A percentile compares a stretch with the other conserved stretches of the same genome.
These are phyloP conservation scores for Gila robusta DNA, from an alignment of 2,797 vertebrate species.

Conservation along the genomic window DNA sequence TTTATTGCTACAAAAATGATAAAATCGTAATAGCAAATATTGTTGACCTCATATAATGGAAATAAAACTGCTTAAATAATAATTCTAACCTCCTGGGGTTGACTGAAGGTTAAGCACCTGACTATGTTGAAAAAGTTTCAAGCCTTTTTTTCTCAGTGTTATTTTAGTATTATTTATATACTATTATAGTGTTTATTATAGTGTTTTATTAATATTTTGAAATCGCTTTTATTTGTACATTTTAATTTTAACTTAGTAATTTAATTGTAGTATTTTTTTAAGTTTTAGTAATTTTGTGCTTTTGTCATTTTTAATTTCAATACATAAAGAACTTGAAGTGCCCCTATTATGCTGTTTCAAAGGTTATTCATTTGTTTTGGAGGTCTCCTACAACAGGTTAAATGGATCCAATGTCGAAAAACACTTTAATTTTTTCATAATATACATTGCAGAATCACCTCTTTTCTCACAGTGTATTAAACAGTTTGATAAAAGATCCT, in stretches of 20 bases:
- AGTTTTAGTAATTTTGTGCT: background rate
- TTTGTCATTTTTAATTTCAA: background rate
- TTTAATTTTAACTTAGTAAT: background rate
- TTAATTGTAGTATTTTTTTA: too few relatives aligned
- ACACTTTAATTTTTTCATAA: background rate
- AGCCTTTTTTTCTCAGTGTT: background rate
- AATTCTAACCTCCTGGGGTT: background rate
- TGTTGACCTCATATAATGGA: background rate
- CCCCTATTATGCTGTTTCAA: background rate
- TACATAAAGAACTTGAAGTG: background rate
- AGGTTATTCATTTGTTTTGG: background rate
- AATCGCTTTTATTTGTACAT: background rate
- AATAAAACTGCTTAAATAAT: background rate
- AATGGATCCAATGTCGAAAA: background rate
- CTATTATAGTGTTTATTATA: background rate
- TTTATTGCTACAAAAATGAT: background rate
- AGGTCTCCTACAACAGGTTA: background rate
- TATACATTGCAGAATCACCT: background rate
- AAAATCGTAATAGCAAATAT: background rate
- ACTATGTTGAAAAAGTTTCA: too few relatives aligned
- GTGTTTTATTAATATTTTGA: background rate
- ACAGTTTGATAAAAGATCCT: background rate
- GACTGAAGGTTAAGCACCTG: background rate
- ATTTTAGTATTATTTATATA: background rate
- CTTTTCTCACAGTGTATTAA: background rate